phyloP scores from a whole-genome alignment of 2,888 invertebrate species.

The Perdita meconis region DNA sequence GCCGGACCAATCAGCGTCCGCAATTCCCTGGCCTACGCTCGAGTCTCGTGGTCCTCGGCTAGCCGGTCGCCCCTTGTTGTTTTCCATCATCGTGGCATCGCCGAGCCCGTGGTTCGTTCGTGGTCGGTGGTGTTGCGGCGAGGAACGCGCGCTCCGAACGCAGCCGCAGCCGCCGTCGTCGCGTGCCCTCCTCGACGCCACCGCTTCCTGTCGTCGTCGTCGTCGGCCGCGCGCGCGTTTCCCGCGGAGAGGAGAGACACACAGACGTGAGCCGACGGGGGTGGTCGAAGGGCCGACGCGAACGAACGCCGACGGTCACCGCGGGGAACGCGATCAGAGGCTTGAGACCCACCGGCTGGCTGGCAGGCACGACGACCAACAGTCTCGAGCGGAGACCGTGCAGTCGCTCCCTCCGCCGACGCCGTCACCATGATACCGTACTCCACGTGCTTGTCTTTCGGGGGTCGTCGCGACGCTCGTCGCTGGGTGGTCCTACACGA shows the following conservation, averaged over 20 bases:
- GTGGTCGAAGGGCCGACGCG: background rate
- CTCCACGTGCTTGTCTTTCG: slow-evolving; percentile 77
- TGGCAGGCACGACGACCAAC: too few species aligned
- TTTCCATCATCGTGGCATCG: slow-evolving; percentile 56
- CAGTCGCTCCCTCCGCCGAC: slow-evolving; percentile 55
- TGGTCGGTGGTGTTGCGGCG: slow-evolving; percentile 29
- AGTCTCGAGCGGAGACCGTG: slow-evolving; percentile 42
- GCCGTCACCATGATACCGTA: slow-evolving; percentile 76
- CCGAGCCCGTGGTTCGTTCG: slow-evolving; percentile 36
- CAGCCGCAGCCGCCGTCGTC: slow-evolving; percentile 24
- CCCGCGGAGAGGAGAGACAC: too few species aligned
- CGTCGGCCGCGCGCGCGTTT: too few species aligned
- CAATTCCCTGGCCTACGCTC: slow-evolving; percentile 47
- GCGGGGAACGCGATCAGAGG: slow-evolving; percentile 22
- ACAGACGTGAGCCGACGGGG: too few species aligned
- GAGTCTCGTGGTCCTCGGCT: slow-evolving; percentile 59
- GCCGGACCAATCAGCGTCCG: slow-evolving; percentile 51
- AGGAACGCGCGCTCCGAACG: slow-evolving; percentile 19
- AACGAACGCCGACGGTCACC: slow-evolving; percentile 19
- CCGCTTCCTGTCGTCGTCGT: too few species aligned
- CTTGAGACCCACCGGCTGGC: slow-evolving; percentile 40
- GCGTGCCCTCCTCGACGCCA: too few species aligned
- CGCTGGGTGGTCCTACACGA: slow-evolving; percentile 75
- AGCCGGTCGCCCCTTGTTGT: slow-evolving; percentile 60
- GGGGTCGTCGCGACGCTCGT: slow-evolving; percentile 70